phyloP scores from a whole-genome alignment of 1,140 invertebrate genomes.

The Centruroides vittatus region DNA sequence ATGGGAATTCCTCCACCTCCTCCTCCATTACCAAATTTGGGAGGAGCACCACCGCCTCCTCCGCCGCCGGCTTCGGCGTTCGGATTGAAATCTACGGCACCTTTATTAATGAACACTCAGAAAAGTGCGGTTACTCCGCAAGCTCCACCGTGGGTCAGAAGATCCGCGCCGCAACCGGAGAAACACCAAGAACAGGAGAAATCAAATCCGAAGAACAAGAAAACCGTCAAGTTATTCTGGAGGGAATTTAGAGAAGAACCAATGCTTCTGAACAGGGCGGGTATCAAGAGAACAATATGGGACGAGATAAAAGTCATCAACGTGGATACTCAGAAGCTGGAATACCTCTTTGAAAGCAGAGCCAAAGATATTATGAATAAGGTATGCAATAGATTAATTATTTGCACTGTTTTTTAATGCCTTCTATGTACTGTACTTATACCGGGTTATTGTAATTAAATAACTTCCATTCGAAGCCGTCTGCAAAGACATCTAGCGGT shows the following conservation, averaged over 20 bases:
- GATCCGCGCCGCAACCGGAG: not conserved
- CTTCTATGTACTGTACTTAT: no score
- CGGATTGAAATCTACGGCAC: not conserved
- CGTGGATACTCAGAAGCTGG: constrained; percentile 83
- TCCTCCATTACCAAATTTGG: not conserved
- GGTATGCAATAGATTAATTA: not conserved
- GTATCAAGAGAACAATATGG: constrained; percentile 75
- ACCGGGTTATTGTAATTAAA: no score
- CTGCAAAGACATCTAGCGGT: no score
- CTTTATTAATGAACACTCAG: not conserved
- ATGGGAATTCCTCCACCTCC: no score
- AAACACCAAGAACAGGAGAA: not conserved
- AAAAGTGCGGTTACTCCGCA: not conserved
- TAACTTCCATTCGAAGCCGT: no score
- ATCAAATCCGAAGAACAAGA: constrained; percentile 63
- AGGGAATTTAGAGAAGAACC: constrained; percentile 65
- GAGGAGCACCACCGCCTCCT: not conserved
- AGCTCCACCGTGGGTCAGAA: constrained; percentile 4
- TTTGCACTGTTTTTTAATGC: no score
- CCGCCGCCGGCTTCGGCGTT: not conserved
- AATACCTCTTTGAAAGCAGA: constrained; percentile 92
- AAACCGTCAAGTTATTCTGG: constrained; percentile 98
- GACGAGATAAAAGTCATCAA: constrained; percentile 68
- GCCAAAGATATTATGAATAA: constrained; percentile 58
- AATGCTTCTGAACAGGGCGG: constrained; percentile 40